Conservation (phyloP, 2,888 invertebrate genomes). For the Schizaphis graminum region DNA sequence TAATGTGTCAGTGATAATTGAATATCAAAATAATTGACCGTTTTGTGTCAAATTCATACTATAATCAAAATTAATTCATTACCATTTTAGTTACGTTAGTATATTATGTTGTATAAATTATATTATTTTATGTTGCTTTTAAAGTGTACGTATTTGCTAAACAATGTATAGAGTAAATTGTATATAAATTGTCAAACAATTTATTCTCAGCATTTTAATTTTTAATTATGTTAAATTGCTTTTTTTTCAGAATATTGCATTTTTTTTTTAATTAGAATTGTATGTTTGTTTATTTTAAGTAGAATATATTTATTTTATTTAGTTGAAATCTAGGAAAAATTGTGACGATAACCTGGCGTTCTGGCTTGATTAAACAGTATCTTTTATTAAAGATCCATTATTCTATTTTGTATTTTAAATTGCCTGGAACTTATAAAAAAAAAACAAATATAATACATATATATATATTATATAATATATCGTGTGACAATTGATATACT, state of each 20-base stretch:
- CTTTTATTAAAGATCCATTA: not conserved
- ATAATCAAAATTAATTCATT: constrained; percentile 56
- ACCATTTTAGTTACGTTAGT: constrained; percentile 51
- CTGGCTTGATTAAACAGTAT: constrained; percentile 10
- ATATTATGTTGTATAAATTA: not conserved
- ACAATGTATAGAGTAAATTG: not conserved
- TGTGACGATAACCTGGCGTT: not conserved
- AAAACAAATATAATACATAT: no score
- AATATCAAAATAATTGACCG: constrained; percentile 56
- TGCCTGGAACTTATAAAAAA: not conserved
- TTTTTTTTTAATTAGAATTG: constrained; percentile 19
- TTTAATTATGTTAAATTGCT: not conserved
- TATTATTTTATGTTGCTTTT: constrained; percentile 45
- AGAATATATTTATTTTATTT: not conserved
- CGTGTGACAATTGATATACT: not conserved
- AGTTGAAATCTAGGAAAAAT: not conserved
- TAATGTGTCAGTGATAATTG: constrained; percentile 49
- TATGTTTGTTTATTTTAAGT: constrained; percentile 11
- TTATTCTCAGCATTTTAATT: constrained; percentile 28
- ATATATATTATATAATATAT: not conserved
- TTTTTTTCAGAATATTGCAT: not conserved
- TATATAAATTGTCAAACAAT: not conserved
- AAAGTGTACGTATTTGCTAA: not conserved
- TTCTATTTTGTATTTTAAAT: not conserved
- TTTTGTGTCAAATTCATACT: constrained; percentile 24